Percentiles rank a stretch among this genome's conserved stretches.
Conservation (phyloP, 2,888 invertebrate species). For the Diabrotica balteata region DNA sequence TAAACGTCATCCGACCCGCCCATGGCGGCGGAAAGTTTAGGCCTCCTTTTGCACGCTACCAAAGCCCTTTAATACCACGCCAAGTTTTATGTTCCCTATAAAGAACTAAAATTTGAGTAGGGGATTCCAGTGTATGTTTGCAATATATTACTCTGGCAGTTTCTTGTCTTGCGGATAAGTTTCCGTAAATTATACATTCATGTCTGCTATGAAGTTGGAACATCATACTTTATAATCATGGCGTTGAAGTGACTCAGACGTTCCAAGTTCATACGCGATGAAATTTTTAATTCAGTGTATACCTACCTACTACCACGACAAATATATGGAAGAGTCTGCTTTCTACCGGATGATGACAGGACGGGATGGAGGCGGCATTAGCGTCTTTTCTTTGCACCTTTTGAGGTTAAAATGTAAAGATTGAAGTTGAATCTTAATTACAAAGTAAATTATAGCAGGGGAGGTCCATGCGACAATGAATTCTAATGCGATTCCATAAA, state of each 20-base stretch:
- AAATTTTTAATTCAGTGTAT: conserved; percentile 32
- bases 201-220: conserved; percentile 36
- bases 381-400: conserved; percentile 22
- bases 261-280: conserved; percentile 30
- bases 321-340: conserved; percentile 21
- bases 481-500: conserved; percentile 11
- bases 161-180: conserved; percentile 34
- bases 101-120: conserved; percentile 49
- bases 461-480: conserved; percentile 10
- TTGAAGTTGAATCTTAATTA: conserved; percentile 23
- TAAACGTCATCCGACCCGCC: conserved; percentile 13
- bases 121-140: conserved; percentile 43
- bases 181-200: conserved; percentile 35
- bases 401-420: conserved; percentile 22
- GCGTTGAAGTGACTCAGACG: conserved; percentile 34
- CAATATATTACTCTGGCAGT: conserved; percentile 44
- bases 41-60: conserved; percentile 16
- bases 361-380: conserved; percentile 19
- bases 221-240: conserved; percentile 37
- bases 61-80: conserved; percentile 46
- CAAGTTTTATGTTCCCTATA: conserved; percentile 48
- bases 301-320: conserved; percentile 12
- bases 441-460: conserved; percentile 1
- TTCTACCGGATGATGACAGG: conserved; percentile 17
- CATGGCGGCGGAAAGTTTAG: conserved; percentile 17